These are phyloP conservation scores for Gila orcuttii DNA, from an alignment of 2,113 vertebrate species.

Conservation along the genomic window DNA sequence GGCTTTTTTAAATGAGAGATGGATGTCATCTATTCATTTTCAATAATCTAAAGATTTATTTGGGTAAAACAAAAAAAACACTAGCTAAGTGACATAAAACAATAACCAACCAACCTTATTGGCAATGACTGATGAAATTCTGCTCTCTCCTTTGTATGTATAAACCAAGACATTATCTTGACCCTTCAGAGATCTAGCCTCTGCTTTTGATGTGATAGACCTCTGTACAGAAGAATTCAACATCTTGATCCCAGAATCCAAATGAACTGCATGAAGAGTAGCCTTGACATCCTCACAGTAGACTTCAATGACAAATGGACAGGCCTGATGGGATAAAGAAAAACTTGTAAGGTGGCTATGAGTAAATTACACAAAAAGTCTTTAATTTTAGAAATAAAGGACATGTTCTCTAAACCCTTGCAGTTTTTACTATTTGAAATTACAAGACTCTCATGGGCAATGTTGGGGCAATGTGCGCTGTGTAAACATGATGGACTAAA, in stretches of 20 bases:
- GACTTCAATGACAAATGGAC: slow-evolving; percentile 85
- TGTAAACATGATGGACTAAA: no score
- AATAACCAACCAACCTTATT: slow-evolving; percentile 81
- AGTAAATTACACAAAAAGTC: neutral
- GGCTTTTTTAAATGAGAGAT: neutral
- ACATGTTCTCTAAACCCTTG: neutral
- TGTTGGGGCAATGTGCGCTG: no score
- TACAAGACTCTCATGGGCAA: neutral
- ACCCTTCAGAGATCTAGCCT: slow-evolving; percentile 78
- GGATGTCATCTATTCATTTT: neutral
- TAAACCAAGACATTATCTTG: slow-evolving; percentile 79
- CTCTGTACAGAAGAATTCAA: slow-evolving; percentile 84
- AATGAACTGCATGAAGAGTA: slow-evolving; percentile 74
- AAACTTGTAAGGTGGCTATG: neutral
- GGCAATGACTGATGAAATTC: slow-evolving; percentile 86
- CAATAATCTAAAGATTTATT: neutral
- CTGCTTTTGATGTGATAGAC: slow-evolving; percentile 76
- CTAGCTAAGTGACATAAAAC: neutral
- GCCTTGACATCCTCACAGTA: slow-evolving; percentile 81
- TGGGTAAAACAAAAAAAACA: neutral
- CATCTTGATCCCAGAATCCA: slow-evolving; percentile 78
- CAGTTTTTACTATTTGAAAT: neutral
- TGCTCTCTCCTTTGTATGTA: slow-evolving; percentile 77
- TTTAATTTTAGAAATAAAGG: neutral
- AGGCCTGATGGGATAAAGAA: slow-evolving; percentile 77